Evolutionary conservation across 2,113 vertebrate genomes (phyloP).

Genomic region (Gavialis gangeticus): DNA sequence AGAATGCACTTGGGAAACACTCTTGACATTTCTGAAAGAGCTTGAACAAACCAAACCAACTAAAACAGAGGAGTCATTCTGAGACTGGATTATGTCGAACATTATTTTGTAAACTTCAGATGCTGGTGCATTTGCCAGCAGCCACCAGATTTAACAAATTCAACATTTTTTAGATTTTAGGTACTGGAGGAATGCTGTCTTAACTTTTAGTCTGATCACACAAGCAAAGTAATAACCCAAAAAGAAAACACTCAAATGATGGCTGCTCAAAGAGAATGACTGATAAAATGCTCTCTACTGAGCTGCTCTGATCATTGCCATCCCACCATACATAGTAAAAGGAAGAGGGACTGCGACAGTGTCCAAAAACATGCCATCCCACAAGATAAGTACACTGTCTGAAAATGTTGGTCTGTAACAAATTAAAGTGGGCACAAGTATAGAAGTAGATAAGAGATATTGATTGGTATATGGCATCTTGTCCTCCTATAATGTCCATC

Average conservation of each 20-base stretch:
- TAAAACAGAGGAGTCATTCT: neutral
- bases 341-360: neutral
- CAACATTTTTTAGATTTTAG: neutral
- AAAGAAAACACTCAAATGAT: neutral
- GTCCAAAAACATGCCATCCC: neutral
- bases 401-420: neutral
- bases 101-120: neutral
- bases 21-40: neutral
- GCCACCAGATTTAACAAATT: neutral
- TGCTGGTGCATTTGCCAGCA: neutral
- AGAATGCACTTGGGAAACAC: neutral
- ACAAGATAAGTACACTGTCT: neutral
- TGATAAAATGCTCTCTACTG: neutral
- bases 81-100: fast-evolving
- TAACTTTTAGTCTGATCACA: neutral
- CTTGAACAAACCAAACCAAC: neutral
- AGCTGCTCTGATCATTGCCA: neutral
- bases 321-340: neutral
- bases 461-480: constrained; percentile 20
- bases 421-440: constrained; percentile 11
- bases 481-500: neutral
- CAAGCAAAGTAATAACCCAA: neutral
- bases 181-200: neutral
- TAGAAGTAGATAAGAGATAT: constrained; percentile 37
- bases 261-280: neutral